These are phyloP conservation scores for Botia almorhae DNA, from an alignment of 2,797 vertebrate genomes.

Conservation along the genomic window DNA sequence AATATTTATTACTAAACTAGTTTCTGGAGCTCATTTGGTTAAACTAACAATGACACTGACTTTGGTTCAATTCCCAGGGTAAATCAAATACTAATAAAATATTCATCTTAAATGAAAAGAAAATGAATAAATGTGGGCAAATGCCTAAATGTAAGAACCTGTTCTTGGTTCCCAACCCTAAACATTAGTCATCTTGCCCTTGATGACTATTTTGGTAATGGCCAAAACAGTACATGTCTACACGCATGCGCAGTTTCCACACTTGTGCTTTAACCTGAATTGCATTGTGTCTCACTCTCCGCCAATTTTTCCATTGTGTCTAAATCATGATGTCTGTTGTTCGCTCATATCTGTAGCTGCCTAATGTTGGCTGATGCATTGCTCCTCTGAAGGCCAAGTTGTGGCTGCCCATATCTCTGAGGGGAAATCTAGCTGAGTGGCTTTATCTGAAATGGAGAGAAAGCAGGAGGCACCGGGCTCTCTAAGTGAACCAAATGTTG, in stretches of 20 bases:
- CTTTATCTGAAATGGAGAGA: constrained; percentile 61
- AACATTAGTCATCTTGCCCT: not conserved
- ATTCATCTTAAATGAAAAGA: not conserved
- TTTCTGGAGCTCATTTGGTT: too few species aligned
- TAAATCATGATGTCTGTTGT: constrained; percentile 49
- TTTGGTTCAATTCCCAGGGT: not conserved
- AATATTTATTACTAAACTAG: too few species aligned
- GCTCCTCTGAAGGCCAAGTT: constrained; percentile 49
- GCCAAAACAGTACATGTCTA: not conserved
- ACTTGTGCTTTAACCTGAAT: constrained; percentile 10
- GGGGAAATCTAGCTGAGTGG: constrained; percentile 55
- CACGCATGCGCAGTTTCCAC: not conserved
- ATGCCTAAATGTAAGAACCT: not conserved
- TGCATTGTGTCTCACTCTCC: constrained; percentile 3
- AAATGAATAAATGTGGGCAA: not conserved
- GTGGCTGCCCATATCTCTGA: constrained; percentile 52
- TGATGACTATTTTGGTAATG: not conserved
- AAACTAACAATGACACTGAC: too few species aligned
- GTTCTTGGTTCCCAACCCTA: not conserved
- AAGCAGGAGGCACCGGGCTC: constrained; percentile 41
- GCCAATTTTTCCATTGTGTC: constrained; percentile 51
- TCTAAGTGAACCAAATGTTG: constrained; percentile 58
- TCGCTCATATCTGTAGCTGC: constrained; percentile 48
- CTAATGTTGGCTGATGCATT: constrained; percentile 47
- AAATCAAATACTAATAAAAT: too few species aligned